These are phyloP conservation scores for Galeopsomyia nigrocyanea DNA, from an alignment of 2,888 invertebrate species.

Conservation along the genomic window DNA sequence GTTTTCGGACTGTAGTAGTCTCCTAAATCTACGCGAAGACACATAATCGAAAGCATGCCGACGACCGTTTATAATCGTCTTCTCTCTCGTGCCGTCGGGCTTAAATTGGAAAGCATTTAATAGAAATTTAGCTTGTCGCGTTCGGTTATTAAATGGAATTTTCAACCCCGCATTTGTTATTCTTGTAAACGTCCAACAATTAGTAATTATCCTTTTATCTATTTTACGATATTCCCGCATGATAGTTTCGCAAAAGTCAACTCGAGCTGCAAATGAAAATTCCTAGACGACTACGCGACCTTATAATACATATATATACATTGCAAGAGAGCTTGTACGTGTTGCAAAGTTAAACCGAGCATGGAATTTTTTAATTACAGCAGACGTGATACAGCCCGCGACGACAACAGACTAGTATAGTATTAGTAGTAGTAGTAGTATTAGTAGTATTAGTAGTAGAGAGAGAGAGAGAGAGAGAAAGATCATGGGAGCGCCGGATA, in stretches of 20 bases:
- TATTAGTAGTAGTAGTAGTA: no score
- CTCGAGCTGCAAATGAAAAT: neutral
- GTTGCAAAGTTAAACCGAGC: slow-evolving; percentile 8
- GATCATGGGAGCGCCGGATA: slow-evolving; percentile 40
- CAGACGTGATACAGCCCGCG: slow-evolving; percentile 5
- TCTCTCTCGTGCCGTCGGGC: no score
- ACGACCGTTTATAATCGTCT: neutral
- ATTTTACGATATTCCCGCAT: no score
- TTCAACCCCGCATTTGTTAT: no score
- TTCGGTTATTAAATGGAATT: no score
- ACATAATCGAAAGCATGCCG: slow-evolving; percentile 24
- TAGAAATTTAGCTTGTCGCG: no score
- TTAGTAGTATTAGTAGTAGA: no score
- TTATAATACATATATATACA: neutral
- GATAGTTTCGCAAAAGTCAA: no score
- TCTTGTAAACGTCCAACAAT: no score
- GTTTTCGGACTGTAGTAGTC: slow-evolving; percentile 52
- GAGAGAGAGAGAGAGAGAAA: neutral
- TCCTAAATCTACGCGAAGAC: neutral
- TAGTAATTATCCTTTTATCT: no score
- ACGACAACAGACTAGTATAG: no score
- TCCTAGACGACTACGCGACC: neutral
- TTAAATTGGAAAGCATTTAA: no score
- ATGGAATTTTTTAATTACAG: slow-evolving; percentile 45
- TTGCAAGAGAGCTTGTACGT: neutral